Conservation (phyloP, 2,888 invertebrate genomes). For the Leptopilina drosophilae region DNA sequence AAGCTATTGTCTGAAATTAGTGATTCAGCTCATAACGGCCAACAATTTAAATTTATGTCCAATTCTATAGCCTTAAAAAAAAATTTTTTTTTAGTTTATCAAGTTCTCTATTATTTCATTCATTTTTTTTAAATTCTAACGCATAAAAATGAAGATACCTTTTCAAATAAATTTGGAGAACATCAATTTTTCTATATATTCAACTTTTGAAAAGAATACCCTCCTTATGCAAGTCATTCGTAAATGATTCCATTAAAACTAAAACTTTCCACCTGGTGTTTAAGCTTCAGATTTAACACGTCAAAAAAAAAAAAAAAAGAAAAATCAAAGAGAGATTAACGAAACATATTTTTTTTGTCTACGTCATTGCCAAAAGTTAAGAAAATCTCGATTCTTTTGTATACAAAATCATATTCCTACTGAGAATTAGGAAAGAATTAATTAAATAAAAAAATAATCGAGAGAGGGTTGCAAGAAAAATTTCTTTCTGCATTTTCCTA, state of each 20-base stretch:
- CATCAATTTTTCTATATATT: background rate
- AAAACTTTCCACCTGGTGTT: slow-evolving; percentile 12
- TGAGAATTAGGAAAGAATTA: too few relatives aligned
- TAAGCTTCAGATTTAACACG: slow-evolving; percentile 8
- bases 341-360: background rate
- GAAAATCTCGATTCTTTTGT: background rate
- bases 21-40: background rate
- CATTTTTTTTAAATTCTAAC: too few relatives aligned
- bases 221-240: slow-evolving; percentile 25
- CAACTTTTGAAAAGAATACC: background rate
- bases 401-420: too few relatives aligned
- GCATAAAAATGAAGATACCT: background rate
- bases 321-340: background rate
- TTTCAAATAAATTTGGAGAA: background rate
- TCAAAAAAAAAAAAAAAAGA: background rate
- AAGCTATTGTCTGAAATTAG: slow-evolving; percentile 16
- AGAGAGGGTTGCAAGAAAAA: too few relatives aligned
- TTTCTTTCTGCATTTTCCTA: too few relatives aligned
- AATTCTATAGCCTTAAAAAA: background rate
- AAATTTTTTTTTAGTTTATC: background rate
- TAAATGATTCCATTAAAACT: slow-evolving; percentile 17
- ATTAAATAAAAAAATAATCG: too few relatives aligned
- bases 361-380: background rate
- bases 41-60: slow-evolving; percentile 5
- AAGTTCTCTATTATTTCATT: background rate